These are phyloP conservation scores for Tokudaia tokunoshimensis DNA, from an alignment of 2,797 vertebrate genomes.

Conservation along the genomic window DNA sequence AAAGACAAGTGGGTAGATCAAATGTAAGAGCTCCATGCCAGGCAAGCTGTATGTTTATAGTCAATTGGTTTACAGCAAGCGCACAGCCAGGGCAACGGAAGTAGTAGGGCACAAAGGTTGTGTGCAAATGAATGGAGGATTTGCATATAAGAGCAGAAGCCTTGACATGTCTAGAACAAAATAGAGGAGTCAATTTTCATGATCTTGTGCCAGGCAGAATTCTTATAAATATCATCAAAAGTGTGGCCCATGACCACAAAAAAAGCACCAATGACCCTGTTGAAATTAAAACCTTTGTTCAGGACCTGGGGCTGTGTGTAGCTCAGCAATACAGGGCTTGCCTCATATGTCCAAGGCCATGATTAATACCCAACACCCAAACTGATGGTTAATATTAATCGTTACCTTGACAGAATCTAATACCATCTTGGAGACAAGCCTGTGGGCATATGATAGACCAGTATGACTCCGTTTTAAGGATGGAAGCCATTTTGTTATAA, in stretches of 20 bases:
- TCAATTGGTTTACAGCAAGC: conserved; percentile 2
- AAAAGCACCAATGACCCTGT: neutral
- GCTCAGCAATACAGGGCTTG: neutral
- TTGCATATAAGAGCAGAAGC: neutral
- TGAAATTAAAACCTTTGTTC: conserved; percentile 1
- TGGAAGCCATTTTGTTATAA: neutral
- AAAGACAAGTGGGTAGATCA: neutral
- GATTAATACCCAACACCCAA: neutral
- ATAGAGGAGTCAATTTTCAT: neutral
- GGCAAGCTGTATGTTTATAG: neutral
- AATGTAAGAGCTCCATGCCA: neutral
- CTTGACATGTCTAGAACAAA: neutral
- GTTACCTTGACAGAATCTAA: neutral
- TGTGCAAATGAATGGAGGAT: neutral
- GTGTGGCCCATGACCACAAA: neutral
- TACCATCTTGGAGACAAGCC: neutral
- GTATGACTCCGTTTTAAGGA: neutral
- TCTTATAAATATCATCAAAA: conserved; percentile 31
- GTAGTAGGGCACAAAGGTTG: neutral
- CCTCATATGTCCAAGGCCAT: neutral
- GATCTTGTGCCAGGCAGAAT: neutral
- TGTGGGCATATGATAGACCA: neutral
- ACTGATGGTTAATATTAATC: neutral
- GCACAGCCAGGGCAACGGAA: neutral
- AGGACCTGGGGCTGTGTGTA: neutral